These are phyloP conservation scores for Drosophila kepulauana DNA, from an alignment of 1,140 invertebrate genomes.

Conservation along the genomic window DNA sequence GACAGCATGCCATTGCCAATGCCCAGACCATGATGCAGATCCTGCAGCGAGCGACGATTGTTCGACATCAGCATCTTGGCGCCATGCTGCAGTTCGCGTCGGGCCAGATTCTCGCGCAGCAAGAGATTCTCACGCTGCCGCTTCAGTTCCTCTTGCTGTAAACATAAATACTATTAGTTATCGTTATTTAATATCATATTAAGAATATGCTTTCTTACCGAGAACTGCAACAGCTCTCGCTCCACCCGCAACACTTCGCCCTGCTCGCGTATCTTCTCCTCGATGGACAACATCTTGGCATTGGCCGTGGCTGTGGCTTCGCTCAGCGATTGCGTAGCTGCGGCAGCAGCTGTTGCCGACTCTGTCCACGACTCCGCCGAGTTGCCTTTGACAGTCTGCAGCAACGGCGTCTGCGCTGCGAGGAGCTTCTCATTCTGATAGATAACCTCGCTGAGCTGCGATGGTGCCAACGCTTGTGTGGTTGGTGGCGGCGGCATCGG, in stretches of 20 bases:
- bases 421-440: constrained; percentile 85
- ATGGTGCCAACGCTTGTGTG: constrained; percentile 67
- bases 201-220: constrained; percentile 48
- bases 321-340: constrained; percentile 87
- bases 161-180: neutral
- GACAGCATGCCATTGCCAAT: constrained; percentile 73
- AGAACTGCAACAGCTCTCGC: constrained; percentile 89
- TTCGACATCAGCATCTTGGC: constrained; percentile 84
- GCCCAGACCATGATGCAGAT: constrained; percentile 85
- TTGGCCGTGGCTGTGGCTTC: constrained; percentile 86
- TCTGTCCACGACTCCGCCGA: constrained; percentile 83
- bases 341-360: constrained; percentile 89
- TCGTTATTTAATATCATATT: neutral
- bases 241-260: constrained; percentile 91
- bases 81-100: constrained; percentile 85
- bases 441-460: constrained; percentile 86
- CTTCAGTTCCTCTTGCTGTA: constrained; percentile 92
- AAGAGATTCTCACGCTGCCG: constrained; percentile 90
- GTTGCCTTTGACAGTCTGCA: constrained; percentile 79
- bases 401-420: constrained; percentile 70
- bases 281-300: constrained; percentile 86
- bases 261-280: constrained; percentile 87
- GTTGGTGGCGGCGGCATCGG: constrained; percentile 47
- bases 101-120: constrained; percentile 87
- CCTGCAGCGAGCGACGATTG: constrained; percentile 88